Evolutionary conservation across 2,113 vertebrate genomes (phyloP).

Genomic region (Rhipidura dahli): DNA sequence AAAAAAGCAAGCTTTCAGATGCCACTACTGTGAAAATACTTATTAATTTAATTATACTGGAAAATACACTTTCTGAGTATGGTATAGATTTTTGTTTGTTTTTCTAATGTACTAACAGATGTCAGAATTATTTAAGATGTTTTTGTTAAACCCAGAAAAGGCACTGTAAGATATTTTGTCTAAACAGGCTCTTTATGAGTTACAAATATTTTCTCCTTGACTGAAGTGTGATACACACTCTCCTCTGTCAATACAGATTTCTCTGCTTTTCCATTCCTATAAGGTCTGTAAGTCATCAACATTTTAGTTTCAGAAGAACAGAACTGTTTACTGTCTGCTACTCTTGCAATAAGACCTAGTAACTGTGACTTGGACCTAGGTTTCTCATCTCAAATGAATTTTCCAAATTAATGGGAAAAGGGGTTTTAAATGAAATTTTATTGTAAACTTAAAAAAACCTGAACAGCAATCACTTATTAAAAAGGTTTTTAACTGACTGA

Average conservation of each 20-base stretch:
- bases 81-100: not conserved
- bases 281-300: not conserved
- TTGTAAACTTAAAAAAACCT: not conserved
- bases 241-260: not conserved
- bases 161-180: not conserved
- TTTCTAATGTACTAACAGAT: not conserved
- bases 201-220: not conserved
- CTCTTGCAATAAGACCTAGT: not conserved
- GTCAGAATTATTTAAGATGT: not conserved
- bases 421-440: conserved; percentile 6
- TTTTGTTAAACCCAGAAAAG: not conserved
- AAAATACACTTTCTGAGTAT: not conserved
- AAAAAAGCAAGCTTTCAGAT: not conserved
- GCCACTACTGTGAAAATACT: not conserved
- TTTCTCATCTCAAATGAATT: not conserved
- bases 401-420: not conserved
- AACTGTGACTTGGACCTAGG: not conserved
- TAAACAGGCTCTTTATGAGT: not conserved
- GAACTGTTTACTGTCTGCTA: not conserved
- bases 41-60: not conserved
- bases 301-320: not conserved
- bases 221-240: not conserved
- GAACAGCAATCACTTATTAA: not conserved
- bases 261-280: not conserved
- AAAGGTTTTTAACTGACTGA: not conserved